phyloP scores from a whole-genome alignment of 2,797 vertebrate genomes.

The Vireo griseus region DNA sequence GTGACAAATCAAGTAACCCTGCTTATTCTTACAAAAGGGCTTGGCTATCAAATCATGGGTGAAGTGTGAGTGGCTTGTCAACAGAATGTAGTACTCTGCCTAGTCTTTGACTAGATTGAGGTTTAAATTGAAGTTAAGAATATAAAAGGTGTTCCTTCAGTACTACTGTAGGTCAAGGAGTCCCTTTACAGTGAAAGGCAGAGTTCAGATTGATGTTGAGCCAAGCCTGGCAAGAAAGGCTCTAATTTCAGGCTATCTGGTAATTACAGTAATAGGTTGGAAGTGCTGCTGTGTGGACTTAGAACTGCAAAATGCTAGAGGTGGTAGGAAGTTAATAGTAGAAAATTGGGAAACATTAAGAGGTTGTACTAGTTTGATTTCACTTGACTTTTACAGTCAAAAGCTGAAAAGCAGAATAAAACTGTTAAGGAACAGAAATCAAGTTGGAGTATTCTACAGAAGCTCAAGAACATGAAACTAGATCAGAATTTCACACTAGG shows the following conservation, averaged over 20 bases:
- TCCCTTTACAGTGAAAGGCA: not conserved
- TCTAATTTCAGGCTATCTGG: slow-evolving; percentile 10
- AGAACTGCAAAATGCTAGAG: not conserved
- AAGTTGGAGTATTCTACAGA: not conserved
- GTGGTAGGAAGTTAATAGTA: not conserved
- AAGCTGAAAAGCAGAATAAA: not conserved
- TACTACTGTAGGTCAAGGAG: not conserved
- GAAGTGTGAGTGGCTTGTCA: not conserved
- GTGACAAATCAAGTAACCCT: not conserved
- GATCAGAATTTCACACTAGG: not conserved
- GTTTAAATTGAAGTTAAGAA: not conserved
- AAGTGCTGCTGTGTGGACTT: not conserved
- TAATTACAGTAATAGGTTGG: not conserved
- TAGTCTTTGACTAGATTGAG: not conserved
- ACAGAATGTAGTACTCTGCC: not conserved
- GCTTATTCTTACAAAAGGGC: not conserved
- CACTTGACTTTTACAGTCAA: not conserved
- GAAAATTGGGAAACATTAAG: not conserved
- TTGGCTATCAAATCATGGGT: not conserved
- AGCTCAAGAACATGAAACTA: not conserved
- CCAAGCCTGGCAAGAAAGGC: not conserved
- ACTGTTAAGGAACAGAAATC: not conserved
- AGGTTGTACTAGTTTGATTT: not conserved
- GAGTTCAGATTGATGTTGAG: not conserved
- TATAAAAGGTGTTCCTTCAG: not conserved